These are phyloP conservation scores for Synanthedon andrenaeformis DNA, from an alignment of 2,888 invertebrate species.

Conservation along the genomic window DNA sequence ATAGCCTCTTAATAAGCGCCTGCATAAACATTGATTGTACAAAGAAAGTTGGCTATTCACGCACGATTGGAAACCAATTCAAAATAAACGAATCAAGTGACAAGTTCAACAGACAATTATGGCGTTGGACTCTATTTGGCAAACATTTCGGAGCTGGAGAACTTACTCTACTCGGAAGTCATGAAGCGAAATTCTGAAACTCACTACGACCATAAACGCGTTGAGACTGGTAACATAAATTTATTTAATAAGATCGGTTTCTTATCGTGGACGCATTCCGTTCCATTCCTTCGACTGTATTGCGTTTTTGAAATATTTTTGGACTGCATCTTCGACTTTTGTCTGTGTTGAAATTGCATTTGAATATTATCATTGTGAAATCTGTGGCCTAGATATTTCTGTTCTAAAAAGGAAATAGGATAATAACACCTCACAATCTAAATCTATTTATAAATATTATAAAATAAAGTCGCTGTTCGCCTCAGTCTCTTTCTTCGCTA, in stretches of 20 bases:
- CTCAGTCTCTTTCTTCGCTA: too few species aligned
- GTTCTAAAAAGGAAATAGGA: too few species aligned
- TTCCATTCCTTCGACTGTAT: neutral
- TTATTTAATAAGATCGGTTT: neutral
- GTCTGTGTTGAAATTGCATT: too few species aligned
- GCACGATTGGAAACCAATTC: conserved; percentile 6
- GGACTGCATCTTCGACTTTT: too few species aligned
- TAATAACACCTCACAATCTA: too few species aligned
- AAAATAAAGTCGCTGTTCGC: too few species aligned
- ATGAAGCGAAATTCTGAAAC: neutral
- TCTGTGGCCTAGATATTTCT: too few species aligned
- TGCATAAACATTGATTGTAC: neutral
- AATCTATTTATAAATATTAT: too few species aligned
- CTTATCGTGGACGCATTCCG: neutral
- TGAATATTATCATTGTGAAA: too few species aligned
- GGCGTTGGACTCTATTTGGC: neutral
- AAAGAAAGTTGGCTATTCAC: conserved; percentile 23
- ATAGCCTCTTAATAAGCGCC: conserved; percentile 6
- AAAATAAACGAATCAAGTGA: neutral
- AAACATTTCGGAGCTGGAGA: neutral
- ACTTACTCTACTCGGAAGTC: neutral
- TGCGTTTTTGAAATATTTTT: neutral
- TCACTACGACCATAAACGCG: neutral
- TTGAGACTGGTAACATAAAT: neutral
- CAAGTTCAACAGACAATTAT: neutral